Conservation (phyloP, 1,140 invertebrate species). For the Neelides sp. region DNA sequence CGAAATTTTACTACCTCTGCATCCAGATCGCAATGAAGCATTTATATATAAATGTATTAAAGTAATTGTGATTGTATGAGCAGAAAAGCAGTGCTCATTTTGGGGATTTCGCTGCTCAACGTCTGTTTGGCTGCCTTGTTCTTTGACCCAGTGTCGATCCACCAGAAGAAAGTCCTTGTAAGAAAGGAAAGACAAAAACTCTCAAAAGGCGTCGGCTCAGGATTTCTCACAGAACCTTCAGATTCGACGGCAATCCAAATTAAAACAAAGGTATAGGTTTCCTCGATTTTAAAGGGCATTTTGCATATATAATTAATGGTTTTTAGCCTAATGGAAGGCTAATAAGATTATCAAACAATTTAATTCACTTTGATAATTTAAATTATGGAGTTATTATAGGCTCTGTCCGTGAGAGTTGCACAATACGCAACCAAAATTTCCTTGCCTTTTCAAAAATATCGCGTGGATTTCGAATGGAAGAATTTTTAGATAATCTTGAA, state of each 20-base stretch:
- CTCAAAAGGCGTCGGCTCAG: neutral
- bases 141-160: constrained; percentile 67
- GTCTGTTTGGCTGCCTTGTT: constrained; percentile 68
- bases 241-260: neutral
- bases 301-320: no score
- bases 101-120: constrained; percentile 68
- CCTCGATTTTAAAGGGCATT: no score
- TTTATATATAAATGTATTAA: neutral
- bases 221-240: neutral
- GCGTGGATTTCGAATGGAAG: neutral
- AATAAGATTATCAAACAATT: no score
- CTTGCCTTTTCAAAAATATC: no score
- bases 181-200: neutral
- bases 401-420: no score
- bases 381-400: no score
- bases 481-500: neutral
- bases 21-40: neutral
- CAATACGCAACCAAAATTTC: no score
- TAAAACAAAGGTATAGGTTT: no score
- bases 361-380: no score
- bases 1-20: constrained; percentile 9
- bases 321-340: no score
- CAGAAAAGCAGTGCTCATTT: constrained; percentile 62
- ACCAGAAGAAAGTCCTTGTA: constrained; percentile 48
- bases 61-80: constrained; percentile 33